Conservation (phyloP, 2,797 vertebrate species). For the Falco peregrinus region DNA sequence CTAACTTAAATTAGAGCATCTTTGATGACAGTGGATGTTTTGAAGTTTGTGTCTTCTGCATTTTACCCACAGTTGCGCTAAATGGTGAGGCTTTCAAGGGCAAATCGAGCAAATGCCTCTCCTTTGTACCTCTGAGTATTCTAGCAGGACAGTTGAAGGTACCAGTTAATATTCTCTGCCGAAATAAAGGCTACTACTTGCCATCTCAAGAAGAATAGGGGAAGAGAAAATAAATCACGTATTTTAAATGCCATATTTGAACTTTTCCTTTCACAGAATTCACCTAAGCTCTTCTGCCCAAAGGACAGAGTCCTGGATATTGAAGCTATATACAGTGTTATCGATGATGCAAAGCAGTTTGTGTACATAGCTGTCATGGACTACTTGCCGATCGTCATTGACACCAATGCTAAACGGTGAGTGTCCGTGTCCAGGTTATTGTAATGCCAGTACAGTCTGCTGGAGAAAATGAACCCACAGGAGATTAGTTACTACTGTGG, state of each 20-base stretch:
- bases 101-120: background rate
- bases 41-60: background rate
- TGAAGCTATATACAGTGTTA: slow-evolving; percentile 91
- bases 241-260: background rate
- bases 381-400: slow-evolving; percentile 87
- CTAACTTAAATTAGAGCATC: background rate
- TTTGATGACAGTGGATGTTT: background rate
- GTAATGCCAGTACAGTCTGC: background rate
- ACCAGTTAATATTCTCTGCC: background rate
- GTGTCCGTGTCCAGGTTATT: background rate
- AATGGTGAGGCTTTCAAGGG: background rate
- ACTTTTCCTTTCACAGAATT: slow-evolving; percentile 83
- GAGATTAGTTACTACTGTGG: slow-evolving; percentile 2
- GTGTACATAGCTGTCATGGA: slow-evolving; percentile 93
- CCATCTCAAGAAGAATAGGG: background rate
- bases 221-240: background rate
- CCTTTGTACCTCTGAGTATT: background rate
- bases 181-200: background rate
- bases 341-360: slow-evolving; percentile 87
- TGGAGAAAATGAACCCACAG: background rate
- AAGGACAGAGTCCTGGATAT: slow-evolving; percentile 90
- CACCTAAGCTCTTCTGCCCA: slow-evolving; percentile 91
- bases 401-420: slow-evolving; percentile 83
- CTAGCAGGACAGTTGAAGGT: background rate
- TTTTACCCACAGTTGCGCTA: background rate